Percentiles rank a stretch among this genome's conserved stretches.
phyloP scores from a whole-genome alignment of 2,797 vertebrate genomes.

The Eptatretus atami region DNA sequence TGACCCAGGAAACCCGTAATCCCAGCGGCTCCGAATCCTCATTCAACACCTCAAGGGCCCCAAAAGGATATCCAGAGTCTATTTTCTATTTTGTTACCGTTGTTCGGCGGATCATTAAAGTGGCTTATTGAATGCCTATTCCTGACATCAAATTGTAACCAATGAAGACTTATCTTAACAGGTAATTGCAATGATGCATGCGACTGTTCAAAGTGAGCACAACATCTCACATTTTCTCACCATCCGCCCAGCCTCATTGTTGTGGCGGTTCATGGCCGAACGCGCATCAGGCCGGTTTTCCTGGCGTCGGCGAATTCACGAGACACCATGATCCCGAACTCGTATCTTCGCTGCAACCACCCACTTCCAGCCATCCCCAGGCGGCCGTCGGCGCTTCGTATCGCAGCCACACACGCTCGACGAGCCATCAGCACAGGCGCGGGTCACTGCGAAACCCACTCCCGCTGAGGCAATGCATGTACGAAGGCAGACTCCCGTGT shows the following conservation, averaged over 20 bases:
- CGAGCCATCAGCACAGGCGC: constrained; percentile 29
- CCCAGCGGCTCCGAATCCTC: no score
- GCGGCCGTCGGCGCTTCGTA: constrained; percentile 29
- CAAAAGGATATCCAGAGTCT: no score
- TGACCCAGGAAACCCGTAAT: no score
- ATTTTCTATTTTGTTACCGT: no score
- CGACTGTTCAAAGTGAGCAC: no score
- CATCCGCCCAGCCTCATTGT: constrained; percentile 30
- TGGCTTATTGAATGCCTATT: no score
- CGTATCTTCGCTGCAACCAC: constrained; percentile 31
- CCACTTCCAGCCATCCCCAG: constrained; percentile 34
- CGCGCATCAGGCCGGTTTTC: constrained; percentile 29
- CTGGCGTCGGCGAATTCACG: constrained; percentile 27
- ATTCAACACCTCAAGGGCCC: no score
- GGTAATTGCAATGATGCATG: no score
- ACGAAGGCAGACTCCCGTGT: constrained; percentile 29
- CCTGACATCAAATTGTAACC: no score
- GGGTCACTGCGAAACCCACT: constrained; percentile 29
- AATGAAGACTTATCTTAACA: no score
- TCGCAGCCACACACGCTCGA: constrained; percentile 34
- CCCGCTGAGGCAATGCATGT: constrained; percentile 30
- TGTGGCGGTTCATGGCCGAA: constrained; percentile 36
- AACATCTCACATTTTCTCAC: constrained; percentile 13
- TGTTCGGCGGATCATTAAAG: no score
- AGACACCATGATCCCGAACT: constrained; percentile 29